Conservation (phyloP, 2,113 vertebrate genomes). For the Mus pahari region DNA sequence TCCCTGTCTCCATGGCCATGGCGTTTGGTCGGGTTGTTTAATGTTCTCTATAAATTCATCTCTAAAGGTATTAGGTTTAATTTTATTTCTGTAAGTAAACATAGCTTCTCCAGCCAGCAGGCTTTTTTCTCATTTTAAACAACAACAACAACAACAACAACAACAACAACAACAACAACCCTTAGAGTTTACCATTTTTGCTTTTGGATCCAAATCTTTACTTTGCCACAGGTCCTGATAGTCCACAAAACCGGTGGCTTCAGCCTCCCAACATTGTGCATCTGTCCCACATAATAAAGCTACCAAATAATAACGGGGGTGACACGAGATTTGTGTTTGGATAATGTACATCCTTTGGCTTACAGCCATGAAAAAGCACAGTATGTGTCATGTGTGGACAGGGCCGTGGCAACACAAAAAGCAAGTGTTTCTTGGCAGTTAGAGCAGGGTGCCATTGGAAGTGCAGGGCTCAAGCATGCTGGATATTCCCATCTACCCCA, state of each 20-base stretch:
- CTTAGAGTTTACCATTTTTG: neutral
- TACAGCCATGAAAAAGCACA: neutral
- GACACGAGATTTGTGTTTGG: neutral
- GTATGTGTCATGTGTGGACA: neutral
- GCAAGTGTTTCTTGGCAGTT: neutral
- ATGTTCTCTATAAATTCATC: slow-evolving; percentile 78
- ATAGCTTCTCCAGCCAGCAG: slow-evolving; percentile 73
- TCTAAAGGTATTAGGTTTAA: slow-evolving; percentile 68
- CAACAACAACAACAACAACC: slow-evolving; percentile 8
- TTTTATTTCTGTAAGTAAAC: slow-evolving; percentile 59
- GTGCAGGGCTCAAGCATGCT: neutral
- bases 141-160: slow-evolving; percentile 9
- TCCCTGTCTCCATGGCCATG: slow-evolving; percentile 31
- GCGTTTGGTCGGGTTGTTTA: slow-evolving; percentile 64
- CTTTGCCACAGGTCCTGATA: neutral
- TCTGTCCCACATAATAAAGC: neutral
- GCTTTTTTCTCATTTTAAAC: neutral
- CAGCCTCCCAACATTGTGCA: neutral
- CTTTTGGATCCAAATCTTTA: neutral
- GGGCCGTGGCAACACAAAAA: no score
- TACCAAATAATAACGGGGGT: neutral
- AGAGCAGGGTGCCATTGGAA: neutral
- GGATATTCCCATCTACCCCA: no score
- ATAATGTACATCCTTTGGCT: neutral
- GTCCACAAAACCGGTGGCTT: neutral